Conservation (phyloP, 2,888 invertebrate species). For the Philaethria dido region DNA sequence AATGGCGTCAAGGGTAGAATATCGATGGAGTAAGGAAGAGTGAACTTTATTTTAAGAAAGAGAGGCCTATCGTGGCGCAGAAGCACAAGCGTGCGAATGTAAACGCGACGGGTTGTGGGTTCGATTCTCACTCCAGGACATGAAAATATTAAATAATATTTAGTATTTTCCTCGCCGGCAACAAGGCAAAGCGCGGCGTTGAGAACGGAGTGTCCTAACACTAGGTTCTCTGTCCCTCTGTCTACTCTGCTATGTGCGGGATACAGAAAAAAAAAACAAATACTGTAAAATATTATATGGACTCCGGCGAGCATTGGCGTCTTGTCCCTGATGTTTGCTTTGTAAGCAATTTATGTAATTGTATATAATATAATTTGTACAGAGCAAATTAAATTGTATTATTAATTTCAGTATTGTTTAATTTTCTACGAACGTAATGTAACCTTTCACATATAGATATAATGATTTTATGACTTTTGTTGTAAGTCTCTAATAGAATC, state of each 20-base stretch:
- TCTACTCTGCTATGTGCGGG: no score
- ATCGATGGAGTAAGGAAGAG: constrained; percentile 42
- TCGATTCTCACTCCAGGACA: no score
- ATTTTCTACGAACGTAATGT: not conserved
- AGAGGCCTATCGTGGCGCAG: no score
- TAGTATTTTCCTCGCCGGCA: no score
- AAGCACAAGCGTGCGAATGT: no score
- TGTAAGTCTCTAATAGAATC: no score
- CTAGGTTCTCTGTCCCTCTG: no score
- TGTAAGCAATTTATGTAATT: constrained; percentile 29
- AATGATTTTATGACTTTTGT: not conserved
- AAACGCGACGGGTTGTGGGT: no score
- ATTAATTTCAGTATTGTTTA: not conserved
- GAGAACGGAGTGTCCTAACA: no score
- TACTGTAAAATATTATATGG: constrained; percentile 33
- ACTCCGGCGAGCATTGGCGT: constrained; percentile 14
- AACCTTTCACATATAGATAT: not conserved
- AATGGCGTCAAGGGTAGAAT: constrained; percentile 51
- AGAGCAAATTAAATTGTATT: constrained; percentile 20
- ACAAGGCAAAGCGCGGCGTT: no score
- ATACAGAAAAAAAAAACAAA: no score
- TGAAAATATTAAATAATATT: no score
- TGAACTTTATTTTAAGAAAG: constrained; percentile 44
- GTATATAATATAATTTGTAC: constrained; percentile 25
- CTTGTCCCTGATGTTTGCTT: constrained; percentile 30